Percentiles rank a stretch among this genome's conserved stretches.
Evolutionary conservation across 2,888 invertebrate genomes (phyloP).

Genomic region (Petrophora chlorosata): DNA sequence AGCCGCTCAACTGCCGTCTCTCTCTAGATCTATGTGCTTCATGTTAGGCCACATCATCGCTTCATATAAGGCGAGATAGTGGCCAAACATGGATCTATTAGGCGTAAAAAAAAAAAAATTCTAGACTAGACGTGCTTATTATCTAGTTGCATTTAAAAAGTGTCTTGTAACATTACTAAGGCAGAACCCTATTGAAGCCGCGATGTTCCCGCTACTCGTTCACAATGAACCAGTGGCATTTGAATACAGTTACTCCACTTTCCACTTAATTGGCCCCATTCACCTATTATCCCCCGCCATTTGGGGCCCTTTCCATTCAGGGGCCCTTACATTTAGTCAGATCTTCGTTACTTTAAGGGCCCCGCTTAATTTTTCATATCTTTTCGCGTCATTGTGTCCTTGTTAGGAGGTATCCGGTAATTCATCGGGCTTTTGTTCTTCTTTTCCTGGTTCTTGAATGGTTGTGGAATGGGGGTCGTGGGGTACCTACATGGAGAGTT

Average conservation of each 20-base stretch:
- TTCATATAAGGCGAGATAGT: too few species aligned
- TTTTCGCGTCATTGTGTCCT: constrained; percentile 13
- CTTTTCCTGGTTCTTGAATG: not conserved
- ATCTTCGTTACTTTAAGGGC: constrained; percentile 9
- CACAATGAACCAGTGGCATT: constrained; percentile 14
- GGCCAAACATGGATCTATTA: too few species aligned
- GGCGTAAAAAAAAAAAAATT: too few species aligned
- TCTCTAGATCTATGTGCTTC: too few species aligned
- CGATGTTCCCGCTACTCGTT: constrained; percentile 2
- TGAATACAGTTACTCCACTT: constrained; percentile 29
- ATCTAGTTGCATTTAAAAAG: too few species aligned
- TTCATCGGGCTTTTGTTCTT: constrained; percentile 10
- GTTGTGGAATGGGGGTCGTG: too few species aligned
- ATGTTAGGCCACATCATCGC: too few species aligned
- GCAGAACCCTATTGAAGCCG: constrained; percentile 15
- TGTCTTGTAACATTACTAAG: too few species aligned
- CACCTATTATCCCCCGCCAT: constrained; percentile 29
- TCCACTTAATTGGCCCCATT: constrained; percentile 31
- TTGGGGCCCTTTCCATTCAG: constrained; percentile 9
- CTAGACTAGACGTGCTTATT: too few species aligned
- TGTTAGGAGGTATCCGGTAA: constrained; percentile 19
- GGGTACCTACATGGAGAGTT: too few species aligned
- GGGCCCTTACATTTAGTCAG: constrained; percentile 7
- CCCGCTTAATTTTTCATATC: constrained; percentile 20
- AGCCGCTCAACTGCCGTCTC: too few species aligned